A percentile compares a stretch with the other conserved stretches of the same genome.
Evolutionary conservation across 1,140 invertebrate species (phyloP).

Genomic region (Rhopalosiphum padi): DNA sequence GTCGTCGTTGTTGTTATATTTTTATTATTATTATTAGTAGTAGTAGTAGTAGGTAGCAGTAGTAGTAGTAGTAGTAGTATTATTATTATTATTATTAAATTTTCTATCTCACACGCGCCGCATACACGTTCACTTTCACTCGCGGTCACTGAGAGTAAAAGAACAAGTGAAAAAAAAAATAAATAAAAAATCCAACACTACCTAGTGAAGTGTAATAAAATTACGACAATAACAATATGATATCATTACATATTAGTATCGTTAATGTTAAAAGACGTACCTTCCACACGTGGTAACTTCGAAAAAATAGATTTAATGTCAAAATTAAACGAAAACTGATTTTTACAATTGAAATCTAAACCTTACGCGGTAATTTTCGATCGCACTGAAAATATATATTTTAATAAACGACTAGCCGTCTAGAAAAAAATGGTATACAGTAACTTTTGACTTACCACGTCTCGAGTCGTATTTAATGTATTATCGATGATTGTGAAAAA

Average conservation of each 20-base stretch:
- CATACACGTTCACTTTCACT: conserved; percentile 51
- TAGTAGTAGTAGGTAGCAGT: no score
- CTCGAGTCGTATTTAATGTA: neutral
- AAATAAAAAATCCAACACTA: neutral
- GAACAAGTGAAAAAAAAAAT: neutral
- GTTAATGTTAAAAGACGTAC: neutral
- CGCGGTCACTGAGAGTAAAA: conserved; percentile 7
- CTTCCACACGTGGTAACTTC: neutral
- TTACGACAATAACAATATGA: neutral
- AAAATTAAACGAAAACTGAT: neutral
- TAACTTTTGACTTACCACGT: conserved; percentile 27
- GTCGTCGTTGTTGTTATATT: neutral
- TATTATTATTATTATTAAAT: conserved; percentile 10
- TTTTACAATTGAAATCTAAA: neutral
- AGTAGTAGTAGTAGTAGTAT: neutral
- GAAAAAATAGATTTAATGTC: neutral
- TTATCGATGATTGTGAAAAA: neutral
- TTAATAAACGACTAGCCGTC: neutral
- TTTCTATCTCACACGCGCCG: conserved; percentile 25
- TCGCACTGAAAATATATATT: neutral
- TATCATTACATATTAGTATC: conserved; percentile 8
- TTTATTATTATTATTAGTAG: conserved; percentile 9
- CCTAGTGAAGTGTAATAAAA: neutral
- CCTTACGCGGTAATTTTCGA: neutral
- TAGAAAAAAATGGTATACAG: neutral